phyloP scores from a whole-genome alignment of 1,140 invertebrate genomes.

The Heliconius hermathena region DNA sequence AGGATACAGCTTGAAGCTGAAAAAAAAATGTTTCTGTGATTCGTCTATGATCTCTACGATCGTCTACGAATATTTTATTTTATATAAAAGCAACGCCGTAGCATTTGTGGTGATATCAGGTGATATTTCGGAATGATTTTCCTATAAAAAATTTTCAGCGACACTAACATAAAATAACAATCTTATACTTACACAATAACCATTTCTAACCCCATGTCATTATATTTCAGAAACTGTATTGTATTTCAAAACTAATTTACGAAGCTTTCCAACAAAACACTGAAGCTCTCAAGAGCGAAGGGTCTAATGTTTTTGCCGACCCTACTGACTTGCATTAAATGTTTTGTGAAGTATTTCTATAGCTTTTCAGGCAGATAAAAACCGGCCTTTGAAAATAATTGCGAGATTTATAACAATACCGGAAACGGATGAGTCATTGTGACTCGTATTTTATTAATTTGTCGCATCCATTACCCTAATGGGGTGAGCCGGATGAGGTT shows the following conservation, averaged over 20 bases:
- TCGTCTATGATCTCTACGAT: too few relatives aligned
- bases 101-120: too few relatives aligned
- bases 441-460: slow-evolving; percentile 3
- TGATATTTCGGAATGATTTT: too few relatives aligned
- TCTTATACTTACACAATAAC: background rate
- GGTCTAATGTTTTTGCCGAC: slow-evolving; percentile 28
- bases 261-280: background rate
- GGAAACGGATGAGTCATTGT: slow-evolving; percentile 16
- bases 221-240: background rate
- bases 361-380: slow-evolving; percentile 27
- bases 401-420: slow-evolving; percentile 24
- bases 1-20: too few relatives aligned
- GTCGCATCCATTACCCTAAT: slow-evolving; percentile 8
- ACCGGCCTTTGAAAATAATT: slow-evolving; percentile 24
- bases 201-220: background rate
- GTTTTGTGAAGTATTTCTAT: slow-evolving; percentile 28
- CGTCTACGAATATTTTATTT: too few relatives aligned
- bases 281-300: background rate
- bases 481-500: background rate
- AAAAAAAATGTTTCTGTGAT: too few relatives aligned
- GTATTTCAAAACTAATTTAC: slow-evolving; percentile 5
- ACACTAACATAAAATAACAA: background rate
- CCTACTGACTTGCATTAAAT: slow-evolving; percentile 24
- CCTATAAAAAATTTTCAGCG: too few relatives aligned
- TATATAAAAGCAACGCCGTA: too few relatives aligned